Conservation (phyloP, 1,140 invertebrate species). For the Lerema accius region DNA sequence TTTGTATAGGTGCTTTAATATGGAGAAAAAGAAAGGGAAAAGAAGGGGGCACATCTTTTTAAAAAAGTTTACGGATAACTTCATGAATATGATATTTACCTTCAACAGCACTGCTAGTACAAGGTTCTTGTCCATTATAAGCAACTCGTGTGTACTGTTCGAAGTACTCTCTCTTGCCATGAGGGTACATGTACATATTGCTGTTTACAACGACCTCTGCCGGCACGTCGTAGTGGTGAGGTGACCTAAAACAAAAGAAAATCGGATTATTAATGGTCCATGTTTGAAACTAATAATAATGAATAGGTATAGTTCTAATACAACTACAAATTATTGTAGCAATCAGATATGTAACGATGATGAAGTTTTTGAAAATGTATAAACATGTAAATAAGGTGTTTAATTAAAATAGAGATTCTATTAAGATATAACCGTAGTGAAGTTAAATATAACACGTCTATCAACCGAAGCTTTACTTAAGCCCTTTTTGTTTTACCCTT, state of each 20-base stretch:
- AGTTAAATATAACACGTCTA: constrained; percentile 9
- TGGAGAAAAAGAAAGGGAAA: too few relatives aligned
- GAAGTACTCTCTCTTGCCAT: constrained; percentile 71
- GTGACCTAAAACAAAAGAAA: constrained; percentile 54
- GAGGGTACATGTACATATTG: constrained; percentile 73
- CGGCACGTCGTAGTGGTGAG: constrained; percentile 67
- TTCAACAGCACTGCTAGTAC: constrained; percentile 54
- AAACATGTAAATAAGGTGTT: constrained; percentile 7
- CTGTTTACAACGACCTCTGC: constrained; percentile 66
- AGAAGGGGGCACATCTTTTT: too few relatives aligned
- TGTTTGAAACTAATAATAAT: too few relatives aligned
- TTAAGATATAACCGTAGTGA: constrained; percentile 6
- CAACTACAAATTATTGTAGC: too few relatives aligned
- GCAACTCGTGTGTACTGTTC: constrained; percentile 65
- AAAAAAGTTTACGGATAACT: too few relatives aligned
- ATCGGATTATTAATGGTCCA: too few relatives aligned
- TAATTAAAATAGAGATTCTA: constrained; percentile 3
- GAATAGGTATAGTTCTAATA: too few relatives aligned
- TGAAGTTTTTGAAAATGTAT: neutral
- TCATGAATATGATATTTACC: too few relatives aligned
- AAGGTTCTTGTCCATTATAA: constrained; percentile 60
- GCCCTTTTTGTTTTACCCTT: constrained; percentile 42
- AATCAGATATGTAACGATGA: too few relatives aligned
- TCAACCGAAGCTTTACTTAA: constrained; percentile 35
- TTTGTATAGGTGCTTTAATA: too few relatives aligned